Conservation (phyloP, 2,888 invertebrate species). For the Cyaniris semiargus region DNA sequence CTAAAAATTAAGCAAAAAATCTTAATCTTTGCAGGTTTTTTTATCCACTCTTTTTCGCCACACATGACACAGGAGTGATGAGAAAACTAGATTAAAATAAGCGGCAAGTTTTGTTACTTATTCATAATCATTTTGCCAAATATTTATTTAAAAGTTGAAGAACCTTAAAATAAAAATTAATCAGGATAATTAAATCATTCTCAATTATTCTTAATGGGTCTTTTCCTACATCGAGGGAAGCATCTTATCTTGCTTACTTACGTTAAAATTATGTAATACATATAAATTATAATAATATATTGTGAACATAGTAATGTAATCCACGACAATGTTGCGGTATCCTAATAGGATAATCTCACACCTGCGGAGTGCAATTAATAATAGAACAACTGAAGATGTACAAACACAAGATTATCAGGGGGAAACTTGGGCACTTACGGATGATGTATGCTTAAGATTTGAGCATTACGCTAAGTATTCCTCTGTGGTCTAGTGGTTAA, state of each 20-base stretch:
- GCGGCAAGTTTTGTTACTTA: too few species aligned
- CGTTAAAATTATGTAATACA: too few species aligned
- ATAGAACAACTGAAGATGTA: slow-evolving; percentile 61
- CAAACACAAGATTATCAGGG: slow-evolving; percentile 49
- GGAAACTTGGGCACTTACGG: slow-evolving; percentile 35
- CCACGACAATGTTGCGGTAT: slow-evolving; percentile 53
- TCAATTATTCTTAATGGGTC: too few species aligned
- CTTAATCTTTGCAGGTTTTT: too few species aligned
- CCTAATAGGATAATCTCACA: slow-evolving; percentile 76
- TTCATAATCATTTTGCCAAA: too few species aligned
- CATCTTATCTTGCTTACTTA: background rate
- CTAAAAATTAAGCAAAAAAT: too few species aligned
- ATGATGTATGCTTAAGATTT: slow-evolving; percentile 33
- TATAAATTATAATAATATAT: background rate
- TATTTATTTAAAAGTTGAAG: too few species aligned
- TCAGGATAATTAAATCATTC: too few species aligned
- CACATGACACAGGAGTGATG: too few species aligned
- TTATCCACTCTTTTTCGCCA: too few species aligned
- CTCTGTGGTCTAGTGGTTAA: background rate
- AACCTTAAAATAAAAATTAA: too few species aligned
- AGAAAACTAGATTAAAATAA: too few species aligned
- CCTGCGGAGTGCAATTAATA: slow-evolving; percentile 78
- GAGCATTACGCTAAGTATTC: background rate
- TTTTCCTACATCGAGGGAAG: background rate
- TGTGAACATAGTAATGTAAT: background rate